A percentile compares a stretch with the other conserved stretches of the same genome.
Evolutionary conservation across 2,797 vertebrate species (phyloP).

Genomic region (Ficedula albicollis): DNA sequence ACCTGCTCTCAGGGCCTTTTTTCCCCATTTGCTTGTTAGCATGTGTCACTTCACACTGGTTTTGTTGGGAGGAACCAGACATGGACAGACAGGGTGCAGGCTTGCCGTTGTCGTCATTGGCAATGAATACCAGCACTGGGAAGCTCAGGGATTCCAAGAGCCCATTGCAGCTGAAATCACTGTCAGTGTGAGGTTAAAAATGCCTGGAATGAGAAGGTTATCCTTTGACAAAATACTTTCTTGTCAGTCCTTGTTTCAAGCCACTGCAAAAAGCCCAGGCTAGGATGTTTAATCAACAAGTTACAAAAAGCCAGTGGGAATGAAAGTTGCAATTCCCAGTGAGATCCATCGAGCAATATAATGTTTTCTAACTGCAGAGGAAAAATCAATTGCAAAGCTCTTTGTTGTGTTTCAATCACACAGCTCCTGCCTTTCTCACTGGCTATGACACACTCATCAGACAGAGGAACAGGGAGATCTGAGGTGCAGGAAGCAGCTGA

Average conservation of each 20-base stretch:
- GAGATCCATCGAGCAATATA: not conserved
- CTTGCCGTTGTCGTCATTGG: conserved; percentile 3
- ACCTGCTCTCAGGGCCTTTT: conserved; percentile 5
- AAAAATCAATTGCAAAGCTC: not conserved
- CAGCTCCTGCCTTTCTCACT: not conserved
- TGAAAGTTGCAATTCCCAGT: not conserved
- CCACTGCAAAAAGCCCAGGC: not conserved
- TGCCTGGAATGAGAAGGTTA: not conserved
- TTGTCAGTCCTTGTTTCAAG: not conserved
- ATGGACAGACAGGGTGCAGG: not conserved
- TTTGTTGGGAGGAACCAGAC: conserved; percentile 32
- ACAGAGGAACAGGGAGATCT: not conserved
- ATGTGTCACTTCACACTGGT: not conserved
- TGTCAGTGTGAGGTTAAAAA: conserved; percentile 4
- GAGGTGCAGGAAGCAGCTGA: not conserved
- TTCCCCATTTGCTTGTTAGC: not conserved
- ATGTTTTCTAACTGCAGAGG: not conserved
- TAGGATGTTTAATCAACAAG: not conserved
- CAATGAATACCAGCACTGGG: not conserved
- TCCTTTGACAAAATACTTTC: conserved; percentile 32
- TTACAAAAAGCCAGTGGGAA: not conserved
- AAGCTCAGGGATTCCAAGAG: conserved; percentile 36
- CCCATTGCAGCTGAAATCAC: conserved; percentile 56
- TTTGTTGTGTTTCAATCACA: not conserved
- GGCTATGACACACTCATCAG: not conserved